These are phyloP conservation scores for Ammospiza maritima DNA, from an alignment of 2,797 vertebrate species.

Conservation along the genomic window DNA sequence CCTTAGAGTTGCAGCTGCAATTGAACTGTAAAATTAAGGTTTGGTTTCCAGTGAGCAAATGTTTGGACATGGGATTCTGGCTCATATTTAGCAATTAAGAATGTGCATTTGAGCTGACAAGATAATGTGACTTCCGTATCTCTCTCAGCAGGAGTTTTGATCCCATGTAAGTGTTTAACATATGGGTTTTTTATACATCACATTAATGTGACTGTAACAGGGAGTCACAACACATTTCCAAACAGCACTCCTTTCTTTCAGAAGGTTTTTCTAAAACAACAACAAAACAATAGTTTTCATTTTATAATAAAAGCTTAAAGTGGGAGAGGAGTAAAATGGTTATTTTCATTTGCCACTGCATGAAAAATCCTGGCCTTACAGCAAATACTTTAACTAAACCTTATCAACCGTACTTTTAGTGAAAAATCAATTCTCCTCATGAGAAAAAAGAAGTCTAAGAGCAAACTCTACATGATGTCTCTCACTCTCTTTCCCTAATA, in stretches of 20 bases:
- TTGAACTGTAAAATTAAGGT: constrained; percentile 44
- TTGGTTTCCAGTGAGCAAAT: constrained; percentile 38
- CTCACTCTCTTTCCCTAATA: neutral
- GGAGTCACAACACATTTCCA: constrained; percentile 21
- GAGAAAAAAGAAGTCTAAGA: neutral
- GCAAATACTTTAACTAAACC: neutral
- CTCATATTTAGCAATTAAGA: constrained; percentile 25
- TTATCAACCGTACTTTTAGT: neutral
- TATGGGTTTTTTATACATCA: neutral
- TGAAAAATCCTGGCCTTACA: neutral
- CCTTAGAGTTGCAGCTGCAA: constrained; percentile 13
- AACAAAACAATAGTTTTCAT: neutral
- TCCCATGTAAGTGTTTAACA: constrained; percentile 1
- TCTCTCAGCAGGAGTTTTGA: constrained; percentile 25
- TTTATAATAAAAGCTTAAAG: neutral
- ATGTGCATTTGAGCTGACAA: constrained; percentile 50
- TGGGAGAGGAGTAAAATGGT: neutral
- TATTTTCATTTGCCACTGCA: neutral
- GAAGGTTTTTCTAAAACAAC: neutral
- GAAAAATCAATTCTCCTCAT: neutral
- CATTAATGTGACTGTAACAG: neutral
- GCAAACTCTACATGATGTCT: neutral
- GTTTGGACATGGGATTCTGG: constrained; percentile 53
- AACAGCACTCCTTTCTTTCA: neutral
- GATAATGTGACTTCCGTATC: neutral